phyloP scores from a whole-genome alignment of 2,113 vertebrate species.

The Seriola dumerili region DNA sequence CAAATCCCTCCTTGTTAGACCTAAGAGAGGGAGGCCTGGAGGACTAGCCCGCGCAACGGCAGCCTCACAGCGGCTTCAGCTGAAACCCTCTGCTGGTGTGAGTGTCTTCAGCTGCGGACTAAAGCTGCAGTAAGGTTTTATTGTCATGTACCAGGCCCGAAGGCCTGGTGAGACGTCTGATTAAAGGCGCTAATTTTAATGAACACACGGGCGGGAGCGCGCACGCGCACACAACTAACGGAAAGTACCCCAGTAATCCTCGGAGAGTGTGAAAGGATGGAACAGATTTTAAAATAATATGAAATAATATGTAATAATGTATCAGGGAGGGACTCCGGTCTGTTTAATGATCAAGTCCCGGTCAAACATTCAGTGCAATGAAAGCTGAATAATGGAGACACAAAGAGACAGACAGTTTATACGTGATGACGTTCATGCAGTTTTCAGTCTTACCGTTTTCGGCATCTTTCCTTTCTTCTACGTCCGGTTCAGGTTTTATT shows the following conservation, averaged over 20 bases:
- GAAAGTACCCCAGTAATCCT: slow-evolving; percentile 64
- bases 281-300: slow-evolving; percentile 3
- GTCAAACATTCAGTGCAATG: background rate
- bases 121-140: too few relatives aligned
- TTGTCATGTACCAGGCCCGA: fast-evolving
- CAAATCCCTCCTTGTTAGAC: slow-evolving; percentile 52
- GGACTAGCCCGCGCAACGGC: slow-evolving; percentile 54
- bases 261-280: slow-evolving; percentile 30
- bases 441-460: slow-evolving; percentile 81
- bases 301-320: too few relatives aligned
- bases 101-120: fast-evolving
- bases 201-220: slow-evolving; percentile 59
- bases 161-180: slow-evolving; percentile 7
- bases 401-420: background rate
- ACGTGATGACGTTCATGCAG: background rate
- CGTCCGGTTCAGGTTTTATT: slow-evolving; percentile 28
- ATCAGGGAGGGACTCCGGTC: too few relatives aligned
- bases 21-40: slow-evolving; percentile 54
- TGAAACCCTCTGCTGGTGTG: background rate
- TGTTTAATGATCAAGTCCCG: too few relatives aligned
- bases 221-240: slow-evolving; percentile 75
- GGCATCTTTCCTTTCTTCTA: slow-evolving; percentile 79
- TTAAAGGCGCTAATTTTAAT: slow-evolving; percentile 63
- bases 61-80: slow-evolving; percentile 54
- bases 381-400: background rate